These are phyloP conservation scores for Drosophila persimilis DNA, from an alignment of 1,140 invertebrate species.

Conservation along the genomic window DNA sequence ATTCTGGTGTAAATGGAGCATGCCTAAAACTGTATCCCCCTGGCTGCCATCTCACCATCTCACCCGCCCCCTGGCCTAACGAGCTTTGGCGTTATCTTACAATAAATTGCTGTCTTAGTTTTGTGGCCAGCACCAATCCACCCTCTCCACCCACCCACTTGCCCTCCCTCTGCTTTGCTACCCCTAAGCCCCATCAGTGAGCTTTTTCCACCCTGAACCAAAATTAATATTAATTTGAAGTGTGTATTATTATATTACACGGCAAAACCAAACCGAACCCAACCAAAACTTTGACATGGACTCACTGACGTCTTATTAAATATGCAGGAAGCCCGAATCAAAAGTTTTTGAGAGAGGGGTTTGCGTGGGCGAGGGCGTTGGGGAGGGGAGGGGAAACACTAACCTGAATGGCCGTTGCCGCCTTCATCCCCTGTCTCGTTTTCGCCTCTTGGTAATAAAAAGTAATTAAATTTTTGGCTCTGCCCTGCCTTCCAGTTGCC, in stretches of 20 bases:
- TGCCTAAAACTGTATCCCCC: constrained; percentile 53
- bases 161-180: background rate
- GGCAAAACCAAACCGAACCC: constrained; percentile 26
- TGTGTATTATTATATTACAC: constrained; percentile 65
- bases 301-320: constrained; percentile 66
- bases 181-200: background rate
- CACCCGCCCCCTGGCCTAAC: background rate
- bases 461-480: constrained; percentile 70
- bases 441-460: constrained; percentile 58
- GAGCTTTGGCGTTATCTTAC: constrained; percentile 62
- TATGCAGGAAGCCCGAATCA: constrained; percentile 60
- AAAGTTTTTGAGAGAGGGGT: constrained; percentile 49
- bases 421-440: constrained; percentile 26
- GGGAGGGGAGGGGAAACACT: background rate
- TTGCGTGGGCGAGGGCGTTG: background rate
- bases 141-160: constrained; percentile 7
- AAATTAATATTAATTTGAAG: constrained; percentile 76
- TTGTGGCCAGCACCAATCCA: constrained; percentile 31
- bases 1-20: constrained; percentile 52
- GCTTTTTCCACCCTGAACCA: constrained; percentile 1
- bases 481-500: constrained; percentile 36
- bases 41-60: background rate
- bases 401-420: constrained; percentile 25
- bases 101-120: constrained; percentile 74
- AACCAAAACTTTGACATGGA: constrained; percentile 63